Evolutionary conservation across 2,888 invertebrate genomes (phyloP).

Genomic region (Apoda limacodes): DNA sequence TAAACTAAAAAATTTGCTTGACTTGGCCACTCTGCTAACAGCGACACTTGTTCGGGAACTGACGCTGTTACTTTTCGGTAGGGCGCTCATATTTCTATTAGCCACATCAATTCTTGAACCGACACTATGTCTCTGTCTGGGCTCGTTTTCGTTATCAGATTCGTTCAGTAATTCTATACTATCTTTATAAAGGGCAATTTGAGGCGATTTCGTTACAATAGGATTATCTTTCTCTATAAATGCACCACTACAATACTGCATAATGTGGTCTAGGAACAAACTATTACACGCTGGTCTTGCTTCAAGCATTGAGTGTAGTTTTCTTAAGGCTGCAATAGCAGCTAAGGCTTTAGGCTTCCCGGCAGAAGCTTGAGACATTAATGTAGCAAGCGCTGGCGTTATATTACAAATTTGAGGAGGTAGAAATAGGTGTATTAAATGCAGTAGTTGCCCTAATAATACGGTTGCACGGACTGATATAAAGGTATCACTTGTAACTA

Average conservation of each 20-base stretch:
- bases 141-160: slow-evolving; percentile 50
- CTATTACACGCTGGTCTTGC: slow-evolving; percentile 85
- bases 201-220: slow-evolving; percentile 38
- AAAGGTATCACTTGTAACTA: slow-evolving; percentile 88
- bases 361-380: slow-evolving; percentile 82
- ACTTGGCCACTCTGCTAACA: slow-evolving; percentile 49
- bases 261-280: slow-evolving; percentile 83
- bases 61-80: slow-evolving; percentile 63
- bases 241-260: slow-evolving; percentile 69
- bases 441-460: slow-evolving; percentile 87
- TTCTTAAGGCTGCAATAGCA: slow-evolving; percentile 83
- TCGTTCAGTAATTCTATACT: slow-evolving; percentile 54
- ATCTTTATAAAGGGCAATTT: slow-evolving; percentile 32
- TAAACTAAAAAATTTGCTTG: slow-evolving; percentile 61
- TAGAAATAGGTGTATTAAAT: slow-evolving; percentile 86
- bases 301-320: slow-evolving; percentile 84
- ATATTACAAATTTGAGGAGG: slow-evolving; percentile 89
- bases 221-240: slow-evolving; percentile 58
- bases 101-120: slow-evolving; percentile 56
- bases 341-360: slow-evolving; percentile 85
- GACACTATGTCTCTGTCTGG: slow-evolving; percentile 51
- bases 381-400: slow-evolving; percentile 84
- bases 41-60: slow-evolving; percentile 53
- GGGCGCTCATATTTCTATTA: slow-evolving; percentile 51
- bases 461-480: slow-evolving; percentile 93